A percentile compares a stretch with the other conserved stretches of the same genome.
phyloP scores from a whole-genome alignment of 2,797 vertebrate genomes.

The Tenualosa ilisha region DNA sequence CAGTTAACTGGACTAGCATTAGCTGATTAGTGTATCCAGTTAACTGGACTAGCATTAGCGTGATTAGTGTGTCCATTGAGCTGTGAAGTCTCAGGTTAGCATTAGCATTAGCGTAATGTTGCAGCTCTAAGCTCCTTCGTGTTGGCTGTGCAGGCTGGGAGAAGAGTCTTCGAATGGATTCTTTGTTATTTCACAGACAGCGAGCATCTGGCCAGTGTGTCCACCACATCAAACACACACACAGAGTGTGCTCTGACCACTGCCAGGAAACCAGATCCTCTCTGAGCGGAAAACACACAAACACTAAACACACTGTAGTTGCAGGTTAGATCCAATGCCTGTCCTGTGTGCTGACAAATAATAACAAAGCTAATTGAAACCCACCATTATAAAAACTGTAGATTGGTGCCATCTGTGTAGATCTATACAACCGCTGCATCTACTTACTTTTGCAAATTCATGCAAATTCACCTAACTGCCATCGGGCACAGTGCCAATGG shows the following conservation, averaged over 20 bases:
- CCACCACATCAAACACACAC: not conserved
- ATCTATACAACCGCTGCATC: not conserved
- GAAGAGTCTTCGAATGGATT: not conserved
- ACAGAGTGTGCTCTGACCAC: not conserved
- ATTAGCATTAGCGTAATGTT: no score
- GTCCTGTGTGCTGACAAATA: not conserved
- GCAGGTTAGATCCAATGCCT: no score
- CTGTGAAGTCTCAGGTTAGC: no score
- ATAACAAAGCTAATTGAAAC: not conserved
- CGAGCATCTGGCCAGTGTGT: not conserved
- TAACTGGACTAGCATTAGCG: no score
- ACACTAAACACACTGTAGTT: not conserved
- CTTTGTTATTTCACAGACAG: slow-evolving; percentile 3
- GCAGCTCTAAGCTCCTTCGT: not conserved
- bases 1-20: no score
- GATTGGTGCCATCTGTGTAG: not conserved
- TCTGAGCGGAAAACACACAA: not conserved
- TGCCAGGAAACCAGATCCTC: not conserved
- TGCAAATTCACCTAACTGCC: not conserved
- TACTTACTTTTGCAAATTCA: not conserved
- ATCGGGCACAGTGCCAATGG: not conserved
- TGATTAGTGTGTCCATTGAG: not conserved
- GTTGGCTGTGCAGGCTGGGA: not conserved
- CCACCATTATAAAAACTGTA: no score
- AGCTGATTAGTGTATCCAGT: no score